These are phyloP conservation scores for Pterostichus niger DNA, from an alignment of 2,888 invertebrate species.

Conservation along the genomic window DNA sequence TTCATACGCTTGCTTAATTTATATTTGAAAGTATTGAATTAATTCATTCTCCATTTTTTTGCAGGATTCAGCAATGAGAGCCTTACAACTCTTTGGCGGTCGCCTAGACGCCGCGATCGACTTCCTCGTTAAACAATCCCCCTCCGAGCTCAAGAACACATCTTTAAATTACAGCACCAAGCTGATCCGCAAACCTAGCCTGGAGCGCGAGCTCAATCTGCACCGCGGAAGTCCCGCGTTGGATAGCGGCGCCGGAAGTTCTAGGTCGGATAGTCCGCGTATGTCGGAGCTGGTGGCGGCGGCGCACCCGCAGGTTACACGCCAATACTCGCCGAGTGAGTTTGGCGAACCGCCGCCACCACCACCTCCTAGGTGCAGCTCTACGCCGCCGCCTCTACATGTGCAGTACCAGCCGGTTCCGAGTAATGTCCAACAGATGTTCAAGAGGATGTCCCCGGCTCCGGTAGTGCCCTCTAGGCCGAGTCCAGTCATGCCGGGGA, in stretches of 20 bases:
- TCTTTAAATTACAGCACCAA: constrained; percentile 84
- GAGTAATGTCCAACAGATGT: constrained; percentile 84
- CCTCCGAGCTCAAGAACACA: constrained; percentile 80
- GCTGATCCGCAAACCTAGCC: constrained; percentile 91
- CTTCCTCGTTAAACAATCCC: constrained; percentile 82
- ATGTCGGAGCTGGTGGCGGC: constrained; percentile 78
- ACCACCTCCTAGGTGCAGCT: constrained; percentile 78
- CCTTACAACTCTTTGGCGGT: constrained; percentile 85
- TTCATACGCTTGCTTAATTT: no score
- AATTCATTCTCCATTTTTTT: constrained; percentile 69
- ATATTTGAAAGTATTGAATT: no score
- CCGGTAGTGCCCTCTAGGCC: constrained; percentile 84
- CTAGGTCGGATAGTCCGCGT: constrained; percentile 93
- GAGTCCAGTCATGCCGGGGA: constrained; percentile 81
- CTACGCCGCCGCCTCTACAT: constrained; percentile 84
- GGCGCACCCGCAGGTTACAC: constrained; percentile 76
- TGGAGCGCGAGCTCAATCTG: constrained; percentile 89
- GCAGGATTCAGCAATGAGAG: constrained; percentile 85
- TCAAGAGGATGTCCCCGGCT: constrained; percentile 88
- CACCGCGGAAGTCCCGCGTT: constrained; percentile 92
- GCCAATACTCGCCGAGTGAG: constrained; percentile 86
- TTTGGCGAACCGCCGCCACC: constrained; percentile 79
- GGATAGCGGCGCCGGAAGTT: constrained; percentile 93
- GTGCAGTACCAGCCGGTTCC: constrained; percentile 81
- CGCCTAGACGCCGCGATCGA: constrained; percentile 86